Conservation (phyloP, 1,140 invertebrate genomes). For the Steinernema feltiae region DNA sequence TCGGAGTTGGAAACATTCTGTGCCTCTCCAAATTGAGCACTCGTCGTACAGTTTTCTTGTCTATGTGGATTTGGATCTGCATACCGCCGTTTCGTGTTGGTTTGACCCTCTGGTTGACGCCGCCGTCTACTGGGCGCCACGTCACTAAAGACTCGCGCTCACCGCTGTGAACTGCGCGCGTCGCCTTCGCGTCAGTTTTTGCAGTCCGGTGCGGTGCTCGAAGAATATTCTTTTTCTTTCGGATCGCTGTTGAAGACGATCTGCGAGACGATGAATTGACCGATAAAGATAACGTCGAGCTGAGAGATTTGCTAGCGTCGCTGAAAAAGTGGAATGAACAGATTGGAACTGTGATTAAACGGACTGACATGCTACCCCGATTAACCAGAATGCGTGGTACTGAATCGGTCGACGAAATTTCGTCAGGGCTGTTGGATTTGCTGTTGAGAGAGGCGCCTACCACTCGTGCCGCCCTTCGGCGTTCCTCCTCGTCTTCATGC, state of each 20-base stretch:
- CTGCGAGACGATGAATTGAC: neutral
- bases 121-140: neutral
- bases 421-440: neutral
- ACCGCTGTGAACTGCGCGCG: neutral
- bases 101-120: neutral
- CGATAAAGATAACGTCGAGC: neutral
- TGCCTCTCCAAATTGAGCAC: neutral
- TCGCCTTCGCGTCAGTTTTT: neutral
- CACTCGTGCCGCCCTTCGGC: neutral
- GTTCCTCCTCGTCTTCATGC: slow-evolving; percentile 25
- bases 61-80: slow-evolving; percentile 2
- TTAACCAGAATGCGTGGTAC: neutral
- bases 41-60: neutral
- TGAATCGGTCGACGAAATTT: neutral
- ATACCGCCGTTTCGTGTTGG: neutral
- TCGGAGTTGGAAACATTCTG: too few species aligned
- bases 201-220: neutral
- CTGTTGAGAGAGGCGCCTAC: neutral
- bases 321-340: neutral
- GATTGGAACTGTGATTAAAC: neutral
- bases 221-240: neutral
- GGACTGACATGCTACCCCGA: neutral
- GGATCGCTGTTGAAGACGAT: neutral
- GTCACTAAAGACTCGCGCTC: neutral
- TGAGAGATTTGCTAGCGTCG: neutral